Evolutionary conservation across 2,888 invertebrate genomes (phyloP), one percentile per base, ranked within the genome.

Genomic region (Tromatobia lineatoria): DNA sequence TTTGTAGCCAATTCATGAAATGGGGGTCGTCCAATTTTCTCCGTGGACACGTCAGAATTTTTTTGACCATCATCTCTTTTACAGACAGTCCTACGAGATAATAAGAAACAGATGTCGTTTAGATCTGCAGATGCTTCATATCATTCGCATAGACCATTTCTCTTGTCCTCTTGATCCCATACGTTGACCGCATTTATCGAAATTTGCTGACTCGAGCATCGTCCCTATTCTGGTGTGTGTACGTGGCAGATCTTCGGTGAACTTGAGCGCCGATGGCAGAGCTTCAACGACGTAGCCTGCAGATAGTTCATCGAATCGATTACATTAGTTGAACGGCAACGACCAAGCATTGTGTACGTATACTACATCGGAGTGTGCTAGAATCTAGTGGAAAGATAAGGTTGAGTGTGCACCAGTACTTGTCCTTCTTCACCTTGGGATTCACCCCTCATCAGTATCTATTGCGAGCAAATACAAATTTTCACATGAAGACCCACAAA

Each of bases 101-200:
- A 79, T 79, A 66, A 79, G 66, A 73, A 79, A 79, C 79, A 73
- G 66, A 69, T 45, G 57, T 73, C 50, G 71, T 73, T 73, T 42
- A 59, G 47, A 59, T 70, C 69, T 59, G 23, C 25, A 66, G 66
- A 23, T 69, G 38, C 70, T 70, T 38, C 64, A 54, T 74, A 47
- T 54, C 64, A 42, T 34, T 61, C 18, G n/a, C 38, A 34, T 18
- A 11, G 34, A 38, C 38, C 61, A 18, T 38, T 23, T 10, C 8
- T n/a, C 61, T 34, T 11, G 7, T 20, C 3, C 3, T 61, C 61
- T 71, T 61, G 71, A 34, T 11, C 18, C n/a, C n/a, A 4, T 47
- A 13, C 13, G 20, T 54, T 54, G 11, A n/a, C 34, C 59, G 34
- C 29, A 13, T 45, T 18, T 50, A 67, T 61, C 74, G 69, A 80